Conservation (phyloP, 2,113 vertebrate genomes). For the Callithrix jacchus region DNA sequence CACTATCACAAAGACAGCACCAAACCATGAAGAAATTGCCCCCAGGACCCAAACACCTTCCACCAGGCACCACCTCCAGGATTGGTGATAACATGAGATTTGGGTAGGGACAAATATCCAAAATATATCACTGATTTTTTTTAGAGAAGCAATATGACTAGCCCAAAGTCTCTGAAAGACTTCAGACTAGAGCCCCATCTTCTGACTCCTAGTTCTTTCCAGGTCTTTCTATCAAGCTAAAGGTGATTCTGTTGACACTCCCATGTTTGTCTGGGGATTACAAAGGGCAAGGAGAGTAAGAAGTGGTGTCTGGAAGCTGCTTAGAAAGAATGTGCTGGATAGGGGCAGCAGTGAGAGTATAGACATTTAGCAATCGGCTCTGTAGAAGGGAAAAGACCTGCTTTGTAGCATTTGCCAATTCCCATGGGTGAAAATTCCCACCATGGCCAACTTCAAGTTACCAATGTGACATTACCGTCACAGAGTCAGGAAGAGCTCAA, state of each 20-base stretch:
- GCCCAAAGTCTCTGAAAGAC: background rate
- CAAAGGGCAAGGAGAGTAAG: background rate
- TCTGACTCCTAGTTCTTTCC: background rate
- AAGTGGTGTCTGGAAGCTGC: background rate
- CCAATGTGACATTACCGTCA: background rate
- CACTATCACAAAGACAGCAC: no score
- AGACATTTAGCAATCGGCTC: background rate
- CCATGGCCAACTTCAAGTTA: background rate
- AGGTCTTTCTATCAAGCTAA: background rate
- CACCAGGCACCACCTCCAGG: no score
- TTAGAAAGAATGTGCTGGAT: background rate
- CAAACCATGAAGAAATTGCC: no score
- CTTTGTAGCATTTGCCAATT: background rate
- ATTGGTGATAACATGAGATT: no score
- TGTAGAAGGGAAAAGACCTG: background rate
- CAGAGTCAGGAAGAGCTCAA: background rate
- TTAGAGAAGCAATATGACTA: background rate
- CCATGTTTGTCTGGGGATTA: background rate
- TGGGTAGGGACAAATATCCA: no score
- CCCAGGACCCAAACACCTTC: no score
- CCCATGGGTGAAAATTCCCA: background rate
- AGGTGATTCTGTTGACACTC: background rate
- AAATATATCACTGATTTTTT: background rate
- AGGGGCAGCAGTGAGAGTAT: background rate
- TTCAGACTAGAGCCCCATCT: background rate